phyloP scores from a whole-genome alignment of 2,888 invertebrate genomes.

The Bombylius discolor region DNA sequence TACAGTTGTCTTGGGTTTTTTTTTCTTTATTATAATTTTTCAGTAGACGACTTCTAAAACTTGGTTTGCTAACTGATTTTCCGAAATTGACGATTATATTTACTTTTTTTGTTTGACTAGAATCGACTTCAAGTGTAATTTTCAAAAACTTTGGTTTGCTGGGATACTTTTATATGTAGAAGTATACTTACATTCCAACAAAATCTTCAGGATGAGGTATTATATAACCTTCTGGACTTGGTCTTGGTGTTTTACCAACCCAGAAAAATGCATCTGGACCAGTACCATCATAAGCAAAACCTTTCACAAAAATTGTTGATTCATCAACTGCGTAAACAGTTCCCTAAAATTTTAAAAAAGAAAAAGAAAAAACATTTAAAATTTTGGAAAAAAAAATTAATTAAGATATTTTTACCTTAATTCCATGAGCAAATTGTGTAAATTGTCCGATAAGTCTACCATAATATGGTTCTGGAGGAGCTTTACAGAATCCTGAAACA shows the following conservation, averaged over 20 bases:
- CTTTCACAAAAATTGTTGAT: slow-evolving; percentile 72
- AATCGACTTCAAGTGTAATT: neutral
- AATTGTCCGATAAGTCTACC: slow-evolving; percentile 64
- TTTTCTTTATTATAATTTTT: no score
- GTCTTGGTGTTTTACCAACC: slow-evolving; percentile 70
- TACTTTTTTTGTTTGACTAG: no score
- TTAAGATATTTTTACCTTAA: slow-evolving; percentile 34
- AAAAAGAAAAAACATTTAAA: neutral
- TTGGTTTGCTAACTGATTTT: no score
- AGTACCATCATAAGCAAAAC: slow-evolving; percentile 78
- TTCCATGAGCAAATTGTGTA: slow-evolving; percentile 62
- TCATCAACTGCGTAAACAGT: slow-evolving; percentile 81
- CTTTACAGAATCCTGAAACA: slow-evolving; percentile 12
- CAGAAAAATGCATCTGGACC: slow-evolving; percentile 84
- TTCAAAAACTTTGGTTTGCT: no score
- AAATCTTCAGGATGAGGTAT: slow-evolving; percentile 81
- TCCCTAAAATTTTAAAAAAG: slow-evolving; percentile 38
- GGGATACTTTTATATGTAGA: neutral
- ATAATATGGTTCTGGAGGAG: slow-evolving; percentile 52
- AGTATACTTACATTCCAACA: slow-evolving; percentile 52
- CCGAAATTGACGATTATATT: no score
- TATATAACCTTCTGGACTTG: slow-evolving; percentile 68
- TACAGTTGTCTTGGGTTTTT: no score
- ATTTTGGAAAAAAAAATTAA: slow-evolving; percentile 1
- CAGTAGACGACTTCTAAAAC: no score